Percentiles rank a stretch among this genome's conserved stretches.
Conservation (phyloP, 35 echinoderm and acorn worm species). For the Lytechinus pictus region DNA sequence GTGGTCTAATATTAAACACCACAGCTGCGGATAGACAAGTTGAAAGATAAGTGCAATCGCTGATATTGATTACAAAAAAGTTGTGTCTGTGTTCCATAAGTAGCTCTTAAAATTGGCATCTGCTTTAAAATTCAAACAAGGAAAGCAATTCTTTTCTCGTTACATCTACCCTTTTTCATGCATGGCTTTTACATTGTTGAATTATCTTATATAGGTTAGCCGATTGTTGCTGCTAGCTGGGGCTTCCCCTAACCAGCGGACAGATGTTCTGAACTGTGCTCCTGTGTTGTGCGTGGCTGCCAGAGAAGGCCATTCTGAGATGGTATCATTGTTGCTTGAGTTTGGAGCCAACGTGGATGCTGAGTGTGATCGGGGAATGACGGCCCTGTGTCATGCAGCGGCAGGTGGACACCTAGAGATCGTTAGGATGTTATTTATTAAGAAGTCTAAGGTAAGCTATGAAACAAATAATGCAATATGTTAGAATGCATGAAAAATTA, state of each 20-base stretch:
- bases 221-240: conserved; percentile 88
- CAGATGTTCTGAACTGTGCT: conserved; percentile 80
- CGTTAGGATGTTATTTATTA: conserved; percentile 92
- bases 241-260: conserved; percentile 84
- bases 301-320: conserved; percentile 91
- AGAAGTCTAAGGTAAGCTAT: conserved; percentile 81
- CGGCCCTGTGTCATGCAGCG: conserved; percentile 89
- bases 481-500: no score
- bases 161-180: no score
- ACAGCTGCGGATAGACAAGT: no score
- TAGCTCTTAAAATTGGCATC: no score
- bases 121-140: no score
- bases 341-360: conserved; percentile 88
- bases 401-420: conserved; percentile 90
- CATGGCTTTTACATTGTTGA: no score
- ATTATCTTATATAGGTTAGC: conserved; percentile 73
- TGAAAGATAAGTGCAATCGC: no score
- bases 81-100: no score
- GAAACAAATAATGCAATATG: no score
- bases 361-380: conserved; percentile 85
- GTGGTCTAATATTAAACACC: no score
- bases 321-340: conserved; percentile 91
- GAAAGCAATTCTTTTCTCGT: no score
- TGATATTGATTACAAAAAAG: no score
- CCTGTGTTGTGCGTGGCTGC: conserved; percentile 86